Percentiles rank a stretch among this genome's conserved stretches.
phyloP scores from a whole-genome alignment of 2,113 vertebrate species.

The Callopanchax toddi region DNA sequence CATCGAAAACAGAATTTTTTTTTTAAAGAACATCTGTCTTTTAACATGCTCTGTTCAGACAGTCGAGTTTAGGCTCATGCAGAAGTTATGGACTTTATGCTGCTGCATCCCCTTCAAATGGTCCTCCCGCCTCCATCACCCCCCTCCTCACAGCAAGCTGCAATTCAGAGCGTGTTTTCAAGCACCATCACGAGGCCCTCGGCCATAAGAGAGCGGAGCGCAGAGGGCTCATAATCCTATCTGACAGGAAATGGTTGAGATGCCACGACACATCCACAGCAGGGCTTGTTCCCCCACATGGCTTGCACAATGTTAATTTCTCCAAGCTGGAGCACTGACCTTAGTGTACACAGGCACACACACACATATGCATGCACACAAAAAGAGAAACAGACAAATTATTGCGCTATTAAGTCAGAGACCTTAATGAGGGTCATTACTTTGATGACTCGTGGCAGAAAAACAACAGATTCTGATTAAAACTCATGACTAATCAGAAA shows the following conservation, averaged over 20 bases:
- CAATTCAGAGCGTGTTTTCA: slow-evolving; percentile 86
- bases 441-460: slow-evolving; percentile 56
- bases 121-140: slow-evolving; percentile 27
- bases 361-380: neutral
- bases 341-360: neutral
- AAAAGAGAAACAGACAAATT: neutral
- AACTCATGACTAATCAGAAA: slow-evolving; percentile 50
- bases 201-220: slow-evolving; percentile 87
- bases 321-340: slow-evolving; percentile 49
- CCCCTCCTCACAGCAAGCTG: slow-evolving; percentile 65
- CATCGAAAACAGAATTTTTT: slow-evolving; percentile 5
- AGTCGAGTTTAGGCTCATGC: slow-evolving; percentile 20
- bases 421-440: slow-evolving; percentile 66
- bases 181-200: slow-evolving; percentile 88
- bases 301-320: slow-evolving; percentile 66
- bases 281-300: slow-evolving; percentile 83
- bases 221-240: slow-evolving; percentile 90
- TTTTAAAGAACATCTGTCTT: slow-evolving; percentile 32
- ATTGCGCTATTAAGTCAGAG: slow-evolving; percentile 65
- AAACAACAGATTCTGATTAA: slow-evolving; percentile 45
- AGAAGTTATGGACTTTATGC: slow-evolving; percentile 34
- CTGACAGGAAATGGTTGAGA: slow-evolving; percentile 96
- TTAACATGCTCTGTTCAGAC: slow-evolving; percentile 28
- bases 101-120: slow-evolving; percentile 23
- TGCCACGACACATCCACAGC: slow-evolving; percentile 95